Evolutionary conservation across 2,797 vertebrate species (phyloP), one percentile per base, ranked within the genome.

Genomic region (Ctenopoma multispine): DNA sequence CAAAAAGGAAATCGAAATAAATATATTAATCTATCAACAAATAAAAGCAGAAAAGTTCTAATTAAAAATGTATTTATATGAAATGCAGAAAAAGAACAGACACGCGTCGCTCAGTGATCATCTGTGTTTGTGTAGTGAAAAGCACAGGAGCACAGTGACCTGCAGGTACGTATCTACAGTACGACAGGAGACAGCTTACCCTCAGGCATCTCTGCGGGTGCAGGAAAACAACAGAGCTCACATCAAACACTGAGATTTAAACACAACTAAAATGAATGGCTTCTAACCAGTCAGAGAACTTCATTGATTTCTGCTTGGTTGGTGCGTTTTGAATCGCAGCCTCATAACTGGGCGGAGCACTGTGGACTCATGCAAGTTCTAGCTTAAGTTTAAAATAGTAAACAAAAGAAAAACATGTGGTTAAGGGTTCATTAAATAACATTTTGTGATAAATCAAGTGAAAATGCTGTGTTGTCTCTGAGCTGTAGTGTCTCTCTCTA

Each of bases 151-250:
- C 8, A 44, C 36, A 58, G 29, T 2, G 7, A 5, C 47, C 41
- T 62, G 62, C 18, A 21, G 65, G 4, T 31, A 21, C 27, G 7
- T 29, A 47, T 13, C 49, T 73, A 17, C 0, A 24, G 34, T 1
- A 74, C 2, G 23, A 56, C 36, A 68, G 56, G 8, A 21, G 34
- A 24, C 12, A 21, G 21, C 81, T 84, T 75, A 82, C 84, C 84
- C 66, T 59, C 21, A 48, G 14, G 41, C 15, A 6, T 43, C 55
- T 71, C 84, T 77, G 70, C 60, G 47, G 20, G 18, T 1, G 54
- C 63, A 63, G 15, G 55, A 46, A 60, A 34, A 75, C 24, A 67
- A 47, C 44, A 69, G 7, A 61, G 17, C 13, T 15, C 38, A 68
- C 41, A 48, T 40, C 1, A 69, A 73, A 64, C 57, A 50, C 51